Base-by-base conservation (phyloP, 2,888 invertebrate species). In the Philhelius pedissequus region DNA sequence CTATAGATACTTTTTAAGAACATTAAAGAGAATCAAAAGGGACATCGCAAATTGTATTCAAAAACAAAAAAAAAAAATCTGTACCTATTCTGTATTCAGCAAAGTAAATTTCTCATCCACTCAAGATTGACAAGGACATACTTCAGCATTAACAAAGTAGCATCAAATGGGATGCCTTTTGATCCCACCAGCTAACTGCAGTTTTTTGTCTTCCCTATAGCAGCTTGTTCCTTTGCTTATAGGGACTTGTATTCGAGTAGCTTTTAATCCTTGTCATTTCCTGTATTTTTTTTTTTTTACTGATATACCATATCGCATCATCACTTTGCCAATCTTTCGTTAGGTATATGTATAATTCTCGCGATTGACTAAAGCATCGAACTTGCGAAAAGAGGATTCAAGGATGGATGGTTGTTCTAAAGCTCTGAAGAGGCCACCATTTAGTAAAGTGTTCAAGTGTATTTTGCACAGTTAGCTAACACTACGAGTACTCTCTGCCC, bases 211-310 rank as follows among this genome's bases (percentile, higher is more conserved):
- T 68, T 75, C 45, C 35, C 13, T 60, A 8, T 64, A 20, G 66
- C 58, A 48, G 66, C 48, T 52, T 76, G 48, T 62, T 58, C 54
- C 56, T n/a, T n/a, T n/a, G n/a, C n/a, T 30, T 48, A 62, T 66
- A 76, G 76, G 70, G 27, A 54, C 70, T 48, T 75, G 52, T 66
- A 71, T 71, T 58, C 84, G 80, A 84, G 84, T 62, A 76, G 70
- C 70, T 80, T 84, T 84, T 84, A 84, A 84, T 80, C 75, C 84
- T 68, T 76, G 60, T 71, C 71, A 82, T 82, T 77, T 71, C 71
- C 77, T 50, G 71, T 52, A 70, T 80, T 38, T 64, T 22, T 18
- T 75, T 80, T 38, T 64, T 22, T 18, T 54, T 32, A 32, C 54
- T 54, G 52, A 27, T 18, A 32, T 69, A 68, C 32, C 60, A 43